phyloP scores from a whole-genome alignment of 1,140 invertebrate genomes.

The Papilio xuthus region DNA sequence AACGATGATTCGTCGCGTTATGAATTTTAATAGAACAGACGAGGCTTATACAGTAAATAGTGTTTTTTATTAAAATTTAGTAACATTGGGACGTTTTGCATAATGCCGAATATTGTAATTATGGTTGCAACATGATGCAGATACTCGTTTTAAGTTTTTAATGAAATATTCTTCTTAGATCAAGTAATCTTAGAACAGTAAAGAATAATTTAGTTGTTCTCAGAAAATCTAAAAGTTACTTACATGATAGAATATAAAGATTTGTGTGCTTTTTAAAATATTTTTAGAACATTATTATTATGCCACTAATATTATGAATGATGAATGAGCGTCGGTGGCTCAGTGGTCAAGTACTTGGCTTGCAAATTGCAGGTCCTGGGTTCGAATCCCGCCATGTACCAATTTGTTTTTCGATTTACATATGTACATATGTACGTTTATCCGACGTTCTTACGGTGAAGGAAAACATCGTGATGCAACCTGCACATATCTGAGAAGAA shows the following conservation, averaged over 20 bases:
- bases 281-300: too few species aligned
- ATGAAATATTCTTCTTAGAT: conserved; percentile 63
- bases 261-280: conserved; percentile 21
- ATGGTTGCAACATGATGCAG: conserved; percentile 48
- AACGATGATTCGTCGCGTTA: too few species aligned
- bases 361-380: too few species aligned
- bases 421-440: too few species aligned
- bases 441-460: too few species aligned
- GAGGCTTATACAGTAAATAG: neutral
- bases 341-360: too few species aligned
- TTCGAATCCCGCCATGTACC: too few species aligned
- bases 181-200: conserved; percentile 51
- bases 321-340: too few species aligned
- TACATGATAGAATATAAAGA: conserved; percentile 25
- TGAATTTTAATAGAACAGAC: neutral
- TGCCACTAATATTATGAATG: too few species aligned
- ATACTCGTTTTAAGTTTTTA: conserved; percentile 69
- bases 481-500: too few species aligned
- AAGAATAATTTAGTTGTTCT: conserved; percentile 59
- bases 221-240: conserved; percentile 40
- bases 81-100: neutral
- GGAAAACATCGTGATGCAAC: too few species aligned
- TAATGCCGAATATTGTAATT: conserved; percentile 20
- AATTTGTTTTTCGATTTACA: too few species aligned
- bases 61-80: neutral